Conservation (phyloP, 2,888 invertebrate species). For the Drosophila anomalata region DNA sequence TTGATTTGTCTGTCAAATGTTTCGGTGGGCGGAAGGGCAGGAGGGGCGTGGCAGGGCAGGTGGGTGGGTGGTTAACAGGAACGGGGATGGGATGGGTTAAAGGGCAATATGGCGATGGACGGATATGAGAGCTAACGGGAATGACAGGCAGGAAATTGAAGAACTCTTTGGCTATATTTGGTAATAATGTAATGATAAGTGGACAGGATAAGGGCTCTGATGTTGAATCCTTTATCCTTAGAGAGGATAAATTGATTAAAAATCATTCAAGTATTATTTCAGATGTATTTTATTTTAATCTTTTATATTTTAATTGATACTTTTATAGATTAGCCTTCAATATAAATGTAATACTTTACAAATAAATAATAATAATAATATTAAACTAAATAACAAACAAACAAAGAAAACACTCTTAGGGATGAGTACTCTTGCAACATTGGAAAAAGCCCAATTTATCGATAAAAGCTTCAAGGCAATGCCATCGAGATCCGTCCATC, state of each 20-base stretch:
- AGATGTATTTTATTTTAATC: not conserved
- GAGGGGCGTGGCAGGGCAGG: not conserved
- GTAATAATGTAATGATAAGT: slow-evolving; percentile 39
- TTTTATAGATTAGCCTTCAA: no score
- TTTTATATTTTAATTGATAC: not conserved
- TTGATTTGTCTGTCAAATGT: slow-evolving; percentile 43
- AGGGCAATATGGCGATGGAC: slow-evolving; percentile 6
- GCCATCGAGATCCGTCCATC: no score
- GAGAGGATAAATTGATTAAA: not conserved
- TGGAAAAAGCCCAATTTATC: no score
- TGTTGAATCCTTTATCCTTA: not conserved
- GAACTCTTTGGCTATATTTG: slow-evolving; percentile 28
- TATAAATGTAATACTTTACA: no score
- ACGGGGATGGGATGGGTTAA: not conserved
- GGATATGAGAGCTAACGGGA: slow-evolving; percentile 30
- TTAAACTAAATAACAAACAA: no score
- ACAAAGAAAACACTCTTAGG: no score
- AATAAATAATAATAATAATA: no score
- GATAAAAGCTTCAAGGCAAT: no score
- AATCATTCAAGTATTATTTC: not conserved
- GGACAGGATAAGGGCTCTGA: not conserved
- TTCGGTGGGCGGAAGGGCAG: not conserved
- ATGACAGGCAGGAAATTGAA: slow-evolving; percentile 40
- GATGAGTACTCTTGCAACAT: no score
- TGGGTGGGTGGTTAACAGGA: not conserved